Percentiles rank a stretch among this genome's conserved stretches.
phyloP scores from a whole-genome alignment of 2,113 vertebrate species.

The Pachycephala philippinensis region DNA sequence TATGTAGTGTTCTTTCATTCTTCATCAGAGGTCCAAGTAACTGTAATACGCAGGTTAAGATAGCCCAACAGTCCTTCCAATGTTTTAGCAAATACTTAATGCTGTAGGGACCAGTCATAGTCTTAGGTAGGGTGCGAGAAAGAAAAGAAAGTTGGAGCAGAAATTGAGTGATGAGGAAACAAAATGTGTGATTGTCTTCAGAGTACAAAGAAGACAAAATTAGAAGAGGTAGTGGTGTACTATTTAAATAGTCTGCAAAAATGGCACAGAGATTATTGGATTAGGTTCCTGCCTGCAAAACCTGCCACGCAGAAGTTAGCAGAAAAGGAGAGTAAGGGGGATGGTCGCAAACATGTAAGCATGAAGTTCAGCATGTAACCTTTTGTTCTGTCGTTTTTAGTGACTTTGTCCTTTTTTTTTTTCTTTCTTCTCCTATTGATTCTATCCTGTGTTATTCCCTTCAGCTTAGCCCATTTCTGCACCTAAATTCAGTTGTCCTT shows the following conservation, averaged over 20 bases:
- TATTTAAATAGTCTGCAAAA: not conserved
- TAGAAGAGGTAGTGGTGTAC: not conserved
- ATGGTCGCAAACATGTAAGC: not conserved
- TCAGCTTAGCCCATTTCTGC: not conserved
- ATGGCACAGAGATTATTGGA: not conserved
- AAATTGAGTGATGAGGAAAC: not conserved
- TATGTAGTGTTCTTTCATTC: not conserved
- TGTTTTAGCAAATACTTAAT: not conserved
- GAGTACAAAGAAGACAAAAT: not conserved
- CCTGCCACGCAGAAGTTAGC: not conserved
- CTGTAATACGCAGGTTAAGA: not conserved
- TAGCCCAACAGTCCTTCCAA: not conserved
- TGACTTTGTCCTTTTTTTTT: slow-evolving; percentile 57
- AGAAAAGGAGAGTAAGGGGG: not conserved
- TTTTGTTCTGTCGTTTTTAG: slow-evolving; percentile 25
- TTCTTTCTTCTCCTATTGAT: slow-evolving; percentile 49
- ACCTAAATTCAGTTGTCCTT: slow-evolving; percentile 4
- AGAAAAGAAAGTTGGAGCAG: not conserved
- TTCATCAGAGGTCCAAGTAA: not conserved
- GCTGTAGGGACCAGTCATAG: not conserved
- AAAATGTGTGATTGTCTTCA: not conserved
- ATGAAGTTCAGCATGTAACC: slow-evolving; percentile 41
- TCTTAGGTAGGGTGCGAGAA: not conserved
- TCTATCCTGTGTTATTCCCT: slow-evolving; percentile 47
- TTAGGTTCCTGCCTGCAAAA: not conserved